A percentile compares a stretch with the other conserved stretches of the same genome.
These are phyloP conservation scores for Gracilinanus agilis DNA, from an alignment of 2,113 vertebrate genomes.

Conservation along the genomic window DNA sequence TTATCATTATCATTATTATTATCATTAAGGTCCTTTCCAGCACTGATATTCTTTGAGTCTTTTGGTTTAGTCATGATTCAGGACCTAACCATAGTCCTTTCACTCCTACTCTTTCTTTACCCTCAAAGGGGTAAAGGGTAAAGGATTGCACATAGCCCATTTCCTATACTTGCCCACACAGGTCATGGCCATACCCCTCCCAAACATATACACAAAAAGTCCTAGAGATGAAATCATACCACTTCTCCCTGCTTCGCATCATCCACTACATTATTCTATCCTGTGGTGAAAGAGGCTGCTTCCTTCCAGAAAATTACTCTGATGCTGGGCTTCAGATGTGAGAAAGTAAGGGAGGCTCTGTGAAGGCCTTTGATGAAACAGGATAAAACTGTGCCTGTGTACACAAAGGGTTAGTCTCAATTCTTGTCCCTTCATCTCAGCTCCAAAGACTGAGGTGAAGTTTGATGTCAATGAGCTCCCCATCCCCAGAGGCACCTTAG, in stretches of 20 bases:
- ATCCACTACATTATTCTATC: background rate
- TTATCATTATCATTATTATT: background rate
- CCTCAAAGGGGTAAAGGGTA: too few relatives aligned
- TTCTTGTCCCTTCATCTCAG: background rate
- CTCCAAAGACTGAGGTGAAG: background rate
- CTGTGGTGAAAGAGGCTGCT: too few relatives aligned
- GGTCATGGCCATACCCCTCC: background rate
- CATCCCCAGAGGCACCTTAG: background rate
- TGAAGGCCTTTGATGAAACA: too few relatives aligned
- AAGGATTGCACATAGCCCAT: background rate
- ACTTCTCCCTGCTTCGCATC: slow-evolving; percentile 1
- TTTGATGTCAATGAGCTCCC: background rate
- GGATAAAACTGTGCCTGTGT: too few relatives aligned
- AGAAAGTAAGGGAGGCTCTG: too few relatives aligned
- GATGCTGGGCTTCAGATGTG: too few relatives aligned
- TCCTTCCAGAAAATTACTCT: too few relatives aligned
- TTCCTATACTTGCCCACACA: background rate
- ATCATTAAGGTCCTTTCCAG: background rate
- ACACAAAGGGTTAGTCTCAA: too few relatives aligned
- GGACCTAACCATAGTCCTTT: background rate
- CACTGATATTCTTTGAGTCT: background rate
- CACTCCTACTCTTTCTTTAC: background rate
- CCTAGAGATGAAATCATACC: background rate
- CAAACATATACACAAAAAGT: background rate
- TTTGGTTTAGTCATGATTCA: background rate